Evolutionary conservation across 2,888 invertebrate species (phyloP).

Genomic region (Taenaris catops): DNA sequence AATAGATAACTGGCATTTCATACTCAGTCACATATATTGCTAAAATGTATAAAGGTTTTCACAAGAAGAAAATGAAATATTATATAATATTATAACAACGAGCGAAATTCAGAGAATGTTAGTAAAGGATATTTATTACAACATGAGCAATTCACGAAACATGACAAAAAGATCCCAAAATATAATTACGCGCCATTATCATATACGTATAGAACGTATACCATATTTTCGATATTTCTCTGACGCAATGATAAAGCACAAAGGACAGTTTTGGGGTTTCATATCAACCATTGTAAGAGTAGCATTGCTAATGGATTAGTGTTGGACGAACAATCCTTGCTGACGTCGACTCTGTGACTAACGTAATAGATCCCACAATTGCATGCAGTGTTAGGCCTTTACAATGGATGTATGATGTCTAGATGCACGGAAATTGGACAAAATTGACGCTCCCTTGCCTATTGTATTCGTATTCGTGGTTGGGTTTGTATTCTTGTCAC

Average conservation of each 20-base stretch:
- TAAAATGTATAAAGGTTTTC: too few species aligned
- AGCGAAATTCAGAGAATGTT: too few species aligned
- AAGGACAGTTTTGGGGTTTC: conserved; percentile 25
- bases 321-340: conserved; percentile 30
- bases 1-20: too few species aligned
- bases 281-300: conserved; percentile 53
- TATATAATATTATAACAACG: too few species aligned
- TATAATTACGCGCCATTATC: not conserved
- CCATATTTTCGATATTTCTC: conserved; percentile 17
- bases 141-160: too few species aligned
- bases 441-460: conserved; percentile 29
- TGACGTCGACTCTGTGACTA: conserved; percentile 1
- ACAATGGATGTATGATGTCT: conserved; percentile 22
- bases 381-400: conserved; percentile 4
- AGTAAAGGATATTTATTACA: too few species aligned
- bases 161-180: too few species aligned
- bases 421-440: conserved; percentile 38
- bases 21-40: too few species aligned
- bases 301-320: conserved; percentile 69
- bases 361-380: conserved; percentile 9
- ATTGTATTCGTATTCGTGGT: conserved; percentile 23
- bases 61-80: too few species aligned
- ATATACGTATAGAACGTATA: not conserved
- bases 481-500: conserved; percentile 23
- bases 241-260: conserved; percentile 24